A percentile compares a stretch with the other conserved stretches of the same genome.
Evolutionary conservation across 1,140 invertebrate species (phyloP).

Genomic region (Tetragnatha versicolor): DNA sequence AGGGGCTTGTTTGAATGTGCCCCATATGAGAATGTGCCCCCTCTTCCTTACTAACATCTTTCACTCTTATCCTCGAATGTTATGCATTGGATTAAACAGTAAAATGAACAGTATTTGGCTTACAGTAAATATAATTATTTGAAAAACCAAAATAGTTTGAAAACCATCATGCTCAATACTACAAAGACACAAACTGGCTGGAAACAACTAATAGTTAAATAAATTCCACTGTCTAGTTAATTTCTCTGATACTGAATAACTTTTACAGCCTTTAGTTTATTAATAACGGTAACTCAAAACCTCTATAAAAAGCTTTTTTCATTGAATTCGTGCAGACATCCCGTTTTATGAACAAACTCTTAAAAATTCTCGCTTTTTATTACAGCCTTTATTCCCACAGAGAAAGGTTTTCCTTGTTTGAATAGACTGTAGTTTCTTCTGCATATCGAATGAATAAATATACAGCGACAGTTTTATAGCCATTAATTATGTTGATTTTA

Average conservation of each 20-base stretch:
- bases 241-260: not conserved
- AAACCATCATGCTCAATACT: too few species aligned
- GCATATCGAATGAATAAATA: constrained; percentile 5
- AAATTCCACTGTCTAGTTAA: not conserved
- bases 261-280: not conserved
- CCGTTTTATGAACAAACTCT: constrained; percentile 4
- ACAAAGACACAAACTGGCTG: too few species aligned
- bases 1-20: too few species aligned
- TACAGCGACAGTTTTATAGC: not conserved
- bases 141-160: too few species aligned
- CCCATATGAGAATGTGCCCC: too few species aligned
- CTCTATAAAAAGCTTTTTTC: too few species aligned
- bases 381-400: not conserved
- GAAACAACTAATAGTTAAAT: not conserved
- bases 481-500: constrained; percentile 7
- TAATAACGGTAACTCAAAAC: too few species aligned
- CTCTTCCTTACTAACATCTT: too few species aligned
- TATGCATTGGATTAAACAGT: too few species aligned
- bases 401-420: constrained; percentile 25
- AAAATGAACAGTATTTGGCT: too few species aligned
- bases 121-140: too few species aligned
- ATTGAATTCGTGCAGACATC: not conserved
- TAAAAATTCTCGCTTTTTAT: constrained; percentile 14
- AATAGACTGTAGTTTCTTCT: not conserved
- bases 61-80: too few species aligned